Conservation (phyloP, 2,797 vertebrate species). For the Loriculus beryllinus region DNA sequence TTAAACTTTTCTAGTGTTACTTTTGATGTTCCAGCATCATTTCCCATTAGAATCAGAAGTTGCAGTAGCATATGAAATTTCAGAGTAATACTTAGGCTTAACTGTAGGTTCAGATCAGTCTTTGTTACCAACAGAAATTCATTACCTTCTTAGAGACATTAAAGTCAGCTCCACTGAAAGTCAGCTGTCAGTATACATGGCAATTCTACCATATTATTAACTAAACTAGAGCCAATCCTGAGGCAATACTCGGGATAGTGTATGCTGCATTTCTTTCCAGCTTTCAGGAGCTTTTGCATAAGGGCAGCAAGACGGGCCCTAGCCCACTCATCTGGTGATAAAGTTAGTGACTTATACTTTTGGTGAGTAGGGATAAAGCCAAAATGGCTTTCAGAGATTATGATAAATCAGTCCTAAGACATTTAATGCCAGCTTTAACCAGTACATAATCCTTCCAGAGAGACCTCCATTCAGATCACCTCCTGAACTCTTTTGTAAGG, state of each 20-base stretch:
- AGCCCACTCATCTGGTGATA: not conserved
- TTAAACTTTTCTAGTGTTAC: not conserved
- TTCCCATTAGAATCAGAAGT: conserved; percentile 5
- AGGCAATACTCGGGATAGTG: not conserved
- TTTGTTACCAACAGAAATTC: not conserved
- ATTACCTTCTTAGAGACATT: not conserved
- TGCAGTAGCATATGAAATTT: not conserved
- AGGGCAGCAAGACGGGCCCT: not conserved
- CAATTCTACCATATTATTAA: not conserved
- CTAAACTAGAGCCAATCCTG: not conserved
- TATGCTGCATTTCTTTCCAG: not conserved
- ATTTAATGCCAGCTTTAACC: not conserved
- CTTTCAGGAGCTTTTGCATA: not conserved
- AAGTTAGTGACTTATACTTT: not conserved
- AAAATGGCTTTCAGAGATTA: not conserved
- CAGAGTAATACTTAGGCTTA: not conserved
- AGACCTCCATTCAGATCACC: not conserved
- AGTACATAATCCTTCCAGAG: not conserved
- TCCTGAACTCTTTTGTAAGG: not conserved
- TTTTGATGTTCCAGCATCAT: not conserved
- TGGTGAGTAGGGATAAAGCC: not conserved
- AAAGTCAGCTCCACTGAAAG: not conserved
- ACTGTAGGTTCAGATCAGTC: not conserved
- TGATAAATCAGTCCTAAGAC: not conserved
- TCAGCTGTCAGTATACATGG: not conserved